Percentiles rank a stretch among this genome's conserved stretches.
Evolutionary conservation across 2,797 vertebrate species (phyloP).

Genomic region (Cirrhinus molitorella): DNA sequence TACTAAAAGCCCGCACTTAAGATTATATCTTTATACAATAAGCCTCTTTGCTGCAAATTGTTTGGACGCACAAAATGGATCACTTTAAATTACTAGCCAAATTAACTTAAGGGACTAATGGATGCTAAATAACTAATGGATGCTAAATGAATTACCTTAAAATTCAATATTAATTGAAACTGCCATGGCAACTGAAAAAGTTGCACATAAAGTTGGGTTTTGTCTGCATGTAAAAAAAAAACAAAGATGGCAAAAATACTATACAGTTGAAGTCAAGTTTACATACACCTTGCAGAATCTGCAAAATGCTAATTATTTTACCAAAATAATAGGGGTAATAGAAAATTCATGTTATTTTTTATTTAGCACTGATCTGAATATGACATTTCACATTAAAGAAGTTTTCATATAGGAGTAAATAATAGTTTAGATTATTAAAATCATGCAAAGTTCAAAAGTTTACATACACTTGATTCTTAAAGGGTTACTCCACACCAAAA

Average conservation of each 20-base stretch:
- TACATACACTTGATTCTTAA: too few species aligned
- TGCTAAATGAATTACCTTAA: neutral
- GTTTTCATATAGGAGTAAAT: too few species aligned
- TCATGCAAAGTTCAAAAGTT: too few species aligned
- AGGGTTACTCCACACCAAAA: too few species aligned
- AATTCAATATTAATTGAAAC: neutral
- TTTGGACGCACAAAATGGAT: neutral
- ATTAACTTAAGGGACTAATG: neutral
- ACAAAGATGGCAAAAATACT: neutral
- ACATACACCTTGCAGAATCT: too few species aligned
- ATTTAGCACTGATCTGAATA: too few species aligned
- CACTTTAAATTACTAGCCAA: neutral
- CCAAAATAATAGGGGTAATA: too few species aligned
- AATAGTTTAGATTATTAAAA: too few species aligned
- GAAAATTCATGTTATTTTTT: too few species aligned
- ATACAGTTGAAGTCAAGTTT: too few species aligned
- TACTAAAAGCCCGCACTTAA: neutral
- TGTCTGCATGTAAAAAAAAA: neutral
- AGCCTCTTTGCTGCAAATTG: neutral
- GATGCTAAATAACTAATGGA: slow-evolving; percentile 5
- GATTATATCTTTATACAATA: neutral
- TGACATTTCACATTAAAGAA: too few species aligned
- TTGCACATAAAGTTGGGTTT: neutral
- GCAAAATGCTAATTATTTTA: too few species aligned
- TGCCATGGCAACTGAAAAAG: neutral